These are phyloP conservation scores for Melanostoma scalare DNA, from an alignment of 2,888 invertebrate species.

Conservation along the genomic window DNA sequence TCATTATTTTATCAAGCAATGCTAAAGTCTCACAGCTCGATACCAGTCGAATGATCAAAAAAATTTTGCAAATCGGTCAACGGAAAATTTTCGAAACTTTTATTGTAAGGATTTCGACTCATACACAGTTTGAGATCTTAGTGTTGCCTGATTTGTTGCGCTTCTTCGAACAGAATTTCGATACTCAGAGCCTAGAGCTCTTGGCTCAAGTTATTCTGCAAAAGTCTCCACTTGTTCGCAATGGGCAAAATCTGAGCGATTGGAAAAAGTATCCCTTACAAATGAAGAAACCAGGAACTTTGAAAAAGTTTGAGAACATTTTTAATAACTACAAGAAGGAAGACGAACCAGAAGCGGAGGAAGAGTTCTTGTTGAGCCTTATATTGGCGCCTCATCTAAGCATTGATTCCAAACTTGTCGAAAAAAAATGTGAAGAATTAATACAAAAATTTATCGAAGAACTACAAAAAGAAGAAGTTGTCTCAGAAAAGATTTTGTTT, in stretches of 20 bases:
- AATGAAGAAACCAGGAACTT: constrained; percentile 80
- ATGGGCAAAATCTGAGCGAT: constrained; percentile 84
- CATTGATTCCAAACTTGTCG: constrained; percentile 67
- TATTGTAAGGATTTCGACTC: constrained; percentile 86
- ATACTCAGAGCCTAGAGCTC: constrained; percentile 84
- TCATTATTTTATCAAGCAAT: constrained; percentile 85
- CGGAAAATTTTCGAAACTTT: constrained; percentile 86
- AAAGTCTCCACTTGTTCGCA: constrained; percentile 86
- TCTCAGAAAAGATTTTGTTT: constrained; percentile 81
- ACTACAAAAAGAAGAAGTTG: constrained; percentile 1
- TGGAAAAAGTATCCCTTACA: constrained; percentile 88
- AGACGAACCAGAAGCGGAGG: constrained; percentile 76
- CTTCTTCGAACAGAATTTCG: constrained; percentile 84
- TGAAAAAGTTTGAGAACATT: constrained; percentile 76
- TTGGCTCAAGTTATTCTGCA: constrained; percentile 86
- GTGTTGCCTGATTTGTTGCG: constrained; percentile 87
- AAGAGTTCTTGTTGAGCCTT: constrained; percentile 79
- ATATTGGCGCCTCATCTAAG: constrained; percentile 79
- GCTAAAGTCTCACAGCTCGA: constrained; percentile 88
- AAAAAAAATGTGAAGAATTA: constrained; percentile 29
- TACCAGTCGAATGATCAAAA: constrained; percentile 86
- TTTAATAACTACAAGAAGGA: constrained; percentile 63
- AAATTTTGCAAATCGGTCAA: too few relatives aligned
- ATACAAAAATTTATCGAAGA: constrained; percentile 17
- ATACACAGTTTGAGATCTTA: constrained; percentile 88